Base-by-base conservation (phyloP, 2,888 invertebrate species). In the Coelopa pilipes region DNA sequence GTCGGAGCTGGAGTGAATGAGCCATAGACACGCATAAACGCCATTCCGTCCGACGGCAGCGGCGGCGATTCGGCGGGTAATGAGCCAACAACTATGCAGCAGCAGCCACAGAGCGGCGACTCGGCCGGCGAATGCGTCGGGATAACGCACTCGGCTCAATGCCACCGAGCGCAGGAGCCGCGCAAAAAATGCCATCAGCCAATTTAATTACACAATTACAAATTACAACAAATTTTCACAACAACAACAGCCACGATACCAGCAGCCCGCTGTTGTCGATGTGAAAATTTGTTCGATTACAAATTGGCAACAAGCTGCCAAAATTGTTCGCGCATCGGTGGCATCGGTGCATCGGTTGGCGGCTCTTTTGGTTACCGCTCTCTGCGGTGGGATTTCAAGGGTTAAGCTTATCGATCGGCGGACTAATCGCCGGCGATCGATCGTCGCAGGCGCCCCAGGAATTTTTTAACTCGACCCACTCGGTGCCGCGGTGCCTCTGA, bases 271-370 rank as follows among this genome's bases (percentile, higher is more conserved):
- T 7, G 24, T 11, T 17, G 55, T 24, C 53, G 19, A 62, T 13
- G n/a, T 19, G n/a, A 15, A 45, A 71, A 71, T 65, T 71, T 71
- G 71, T 71, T 70, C 55, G 45, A 50, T 50, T 65, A 74, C 74
- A 70, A 74, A 74, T 74, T 70, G 60, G 53, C 71, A 71, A 70
- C 70, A 71, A 62, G 59, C 45, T 63, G 53, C 11, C 46, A 21
- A 47, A 53, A 71, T 70, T n/a, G 50, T 66, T 66, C 49, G 50
- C 49, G 50, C 46, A 46, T 46, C 34, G 34, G 34, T 24, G 34
- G 45, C 10, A 17, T 60, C 12, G 60, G 1, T 66, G 66, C 47
- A 49, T 49, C 13, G 49, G 10, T 10, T 13, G 15, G 53, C 45
- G 45, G 24, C 4, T 21, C 62, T n/a, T 34, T 34, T 34, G 34